phyloP scores from a whole-genome alignment of 2,797 vertebrate genomes.

The Dipus sagitta region DNA sequence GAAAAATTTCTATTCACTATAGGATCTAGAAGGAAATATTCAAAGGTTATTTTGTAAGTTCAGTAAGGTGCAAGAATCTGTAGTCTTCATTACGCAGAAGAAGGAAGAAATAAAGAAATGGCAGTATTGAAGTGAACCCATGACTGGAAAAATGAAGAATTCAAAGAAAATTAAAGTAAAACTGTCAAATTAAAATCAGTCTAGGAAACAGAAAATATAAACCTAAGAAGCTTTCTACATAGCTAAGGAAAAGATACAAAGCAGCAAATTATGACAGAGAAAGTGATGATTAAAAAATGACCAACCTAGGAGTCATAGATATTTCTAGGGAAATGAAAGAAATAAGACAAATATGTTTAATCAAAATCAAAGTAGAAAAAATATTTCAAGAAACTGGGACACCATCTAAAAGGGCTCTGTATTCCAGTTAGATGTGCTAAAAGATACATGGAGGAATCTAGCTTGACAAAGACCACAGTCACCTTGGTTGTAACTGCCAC shows the following conservation, averaged over 20 bases:
- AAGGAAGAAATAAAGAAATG: conserved; percentile 43
- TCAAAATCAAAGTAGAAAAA: background rate
- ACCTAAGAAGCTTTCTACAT: background rate
- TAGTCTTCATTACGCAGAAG: background rate
- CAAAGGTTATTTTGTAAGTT: conserved; percentile 26
- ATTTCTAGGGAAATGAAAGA: conserved; percentile 1
- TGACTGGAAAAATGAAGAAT: conserved; percentile 23
- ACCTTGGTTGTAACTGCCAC: background rate
- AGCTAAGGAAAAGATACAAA: background rate
- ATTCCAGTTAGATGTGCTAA: background rate
- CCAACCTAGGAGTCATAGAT: background rate
- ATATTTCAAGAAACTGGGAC: conserved; percentile 22
- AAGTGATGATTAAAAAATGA: background rate
- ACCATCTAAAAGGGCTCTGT: conserved; percentile 10
- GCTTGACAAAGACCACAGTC: too few relatives aligned
- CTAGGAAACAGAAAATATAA: background rate
- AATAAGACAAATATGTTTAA: background rate
- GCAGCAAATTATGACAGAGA: background rate
- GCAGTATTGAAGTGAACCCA: background rate
- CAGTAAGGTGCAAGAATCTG: background rate
- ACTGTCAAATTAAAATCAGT: conserved; percentile 51
- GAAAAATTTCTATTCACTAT: background rate
- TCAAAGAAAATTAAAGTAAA: conserved; percentile 55
- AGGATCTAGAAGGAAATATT: conserved; percentile 26
- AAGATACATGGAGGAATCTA: background rate